Conservation (phyloP, 2,113 vertebrate genomes). For the Semicossyphus pulcher region DNA sequence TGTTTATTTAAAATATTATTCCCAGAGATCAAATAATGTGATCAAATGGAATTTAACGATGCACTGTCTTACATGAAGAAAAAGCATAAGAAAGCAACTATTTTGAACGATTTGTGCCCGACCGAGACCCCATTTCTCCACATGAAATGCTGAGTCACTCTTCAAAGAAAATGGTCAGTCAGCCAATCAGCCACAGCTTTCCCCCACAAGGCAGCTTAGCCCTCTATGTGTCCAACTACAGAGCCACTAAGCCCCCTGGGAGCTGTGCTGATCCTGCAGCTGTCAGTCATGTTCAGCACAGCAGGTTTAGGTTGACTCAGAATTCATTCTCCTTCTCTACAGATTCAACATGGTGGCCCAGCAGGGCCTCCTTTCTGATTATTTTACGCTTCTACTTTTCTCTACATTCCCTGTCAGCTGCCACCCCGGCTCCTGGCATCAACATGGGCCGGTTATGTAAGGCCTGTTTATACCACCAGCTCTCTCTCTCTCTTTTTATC, state of each 20-base stretch:
- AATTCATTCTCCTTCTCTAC: neutral
- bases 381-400: conserved; percentile 35
- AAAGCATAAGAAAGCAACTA: neutral
- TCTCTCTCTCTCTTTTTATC: conserved; percentile 49
- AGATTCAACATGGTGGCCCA: conserved; percentile 34
- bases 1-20: no score
- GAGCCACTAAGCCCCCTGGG: conserved; percentile 42
- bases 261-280: conserved; percentile 31
- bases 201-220: conserved; percentile 22
- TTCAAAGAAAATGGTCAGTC: conserved; percentile 31
- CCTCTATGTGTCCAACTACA: conserved; percentile 16
- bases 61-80: neutral
- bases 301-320: conserved; percentile 23
- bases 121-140: neutral
- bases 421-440: conserved; percentile 74
- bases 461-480: conserved; percentile 78
- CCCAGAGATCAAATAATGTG: neutral
- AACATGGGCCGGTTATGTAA: conserved; percentile 82
- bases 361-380: conserved; percentile 48
- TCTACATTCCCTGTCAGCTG: conserved; percentile 51
- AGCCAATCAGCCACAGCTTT: conserved; percentile 23
- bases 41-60: neutral
- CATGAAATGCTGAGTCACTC: conserved; percentile 53
- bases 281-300: conserved; percentile 37
- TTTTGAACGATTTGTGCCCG: neutral